Percentiles rank a stretch among this genome's conserved stretches.
These are phyloP conservation scores for Pollenia griseotomentosa DNA, from an alignment of 2,888 invertebrate species.

Conservation along the genomic window DNA sequence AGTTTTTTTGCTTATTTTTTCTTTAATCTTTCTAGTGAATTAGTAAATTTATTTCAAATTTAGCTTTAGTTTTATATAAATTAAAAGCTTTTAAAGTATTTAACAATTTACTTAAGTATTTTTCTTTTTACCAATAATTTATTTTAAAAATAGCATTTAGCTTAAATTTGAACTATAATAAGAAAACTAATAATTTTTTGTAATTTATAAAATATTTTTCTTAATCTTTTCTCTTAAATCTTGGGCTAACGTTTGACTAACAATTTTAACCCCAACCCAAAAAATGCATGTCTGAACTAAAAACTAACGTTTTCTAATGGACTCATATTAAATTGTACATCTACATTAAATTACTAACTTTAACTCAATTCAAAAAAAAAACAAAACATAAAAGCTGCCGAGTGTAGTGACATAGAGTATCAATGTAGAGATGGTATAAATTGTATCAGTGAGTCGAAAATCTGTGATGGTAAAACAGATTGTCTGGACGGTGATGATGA, in stretches of 20 bases:
- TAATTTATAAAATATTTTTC: slow-evolving; percentile 4
- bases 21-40: not conserved
- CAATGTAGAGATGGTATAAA: slow-evolving; percentile 81
- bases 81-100: slow-evolving; percentile 33
- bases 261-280: slow-evolving; percentile 45
- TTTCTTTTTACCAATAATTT: not conserved
- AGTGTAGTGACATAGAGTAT: slow-evolving; percentile 82
- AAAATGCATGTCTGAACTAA: slow-evolving; percentile 71
- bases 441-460: slow-evolving; percentile 81
- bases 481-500: slow-evolving; percentile 83
- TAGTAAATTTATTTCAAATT: too few species aligned
- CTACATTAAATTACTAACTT: slow-evolving; percentile 69
- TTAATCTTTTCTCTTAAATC: not conserved
- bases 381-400: slow-evolving; percentile 78
- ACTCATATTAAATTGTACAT: slow-evolving; percentile 11
- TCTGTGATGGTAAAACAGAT: slow-evolving; percentile 82
- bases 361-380: slow-evolving; percentile 32
- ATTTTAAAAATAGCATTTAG: slow-evolving; percentile 16
- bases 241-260: slow-evolving; percentile 23
- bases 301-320: slow-evolving; percentile 44
- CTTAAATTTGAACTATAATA: not conserved
- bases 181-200: not conserved
- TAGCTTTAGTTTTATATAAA: not conserved
- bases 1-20: not conserved
- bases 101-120: slow-evolving; percentile 49